phyloP scores from a whole-genome alignment of 2,113 vertebrate species.

The Platichthys flesus region DNA sequence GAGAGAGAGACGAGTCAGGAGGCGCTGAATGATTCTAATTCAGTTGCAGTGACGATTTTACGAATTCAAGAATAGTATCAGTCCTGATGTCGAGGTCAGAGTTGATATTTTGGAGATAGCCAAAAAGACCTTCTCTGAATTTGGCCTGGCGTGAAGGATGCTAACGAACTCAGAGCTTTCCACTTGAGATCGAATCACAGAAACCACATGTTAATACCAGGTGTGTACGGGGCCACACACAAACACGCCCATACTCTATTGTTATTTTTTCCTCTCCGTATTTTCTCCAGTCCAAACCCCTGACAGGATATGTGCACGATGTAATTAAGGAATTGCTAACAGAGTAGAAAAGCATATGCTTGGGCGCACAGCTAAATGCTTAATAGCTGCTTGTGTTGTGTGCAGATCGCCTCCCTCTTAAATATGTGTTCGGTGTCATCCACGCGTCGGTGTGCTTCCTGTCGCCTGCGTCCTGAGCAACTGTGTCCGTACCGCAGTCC shows the following conservation, averaged over 20 bases:
- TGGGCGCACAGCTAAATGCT: conserved; percentile 49
- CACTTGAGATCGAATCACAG: too few species aligned
- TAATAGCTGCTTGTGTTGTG: conserved; percentile 66
- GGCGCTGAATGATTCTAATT: too few species aligned
- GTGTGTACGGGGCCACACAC: too few species aligned
- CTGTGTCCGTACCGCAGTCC: neutral
- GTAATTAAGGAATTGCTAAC: conserved; percentile 55
- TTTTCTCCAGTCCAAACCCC: conserved; percentile 9
- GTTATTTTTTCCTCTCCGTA: neutral
- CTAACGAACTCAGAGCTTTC: too few species aligned
- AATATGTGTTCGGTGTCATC: conserved; percentile 48
- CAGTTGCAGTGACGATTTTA: too few species aligned
- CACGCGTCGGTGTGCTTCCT: conserved; percentile 4
- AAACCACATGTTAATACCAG: too few species aligned
- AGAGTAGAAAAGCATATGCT: conserved; percentile 36
- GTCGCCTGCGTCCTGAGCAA: neutral
- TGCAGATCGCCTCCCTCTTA: conserved; percentile 56
- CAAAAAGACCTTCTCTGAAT: too few species aligned
- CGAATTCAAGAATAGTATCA: too few species aligned
- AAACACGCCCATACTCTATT: neutral
- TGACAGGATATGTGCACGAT: conserved; percentile 34
- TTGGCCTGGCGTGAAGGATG: too few species aligned
- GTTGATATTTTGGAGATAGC: too few species aligned
- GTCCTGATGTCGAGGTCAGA: too few species aligned
- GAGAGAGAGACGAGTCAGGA: too few species aligned